Evolutionary conservation across 2,888 invertebrate species (phyloP).

Genomic region (Drosophila ezoana): DNA sequence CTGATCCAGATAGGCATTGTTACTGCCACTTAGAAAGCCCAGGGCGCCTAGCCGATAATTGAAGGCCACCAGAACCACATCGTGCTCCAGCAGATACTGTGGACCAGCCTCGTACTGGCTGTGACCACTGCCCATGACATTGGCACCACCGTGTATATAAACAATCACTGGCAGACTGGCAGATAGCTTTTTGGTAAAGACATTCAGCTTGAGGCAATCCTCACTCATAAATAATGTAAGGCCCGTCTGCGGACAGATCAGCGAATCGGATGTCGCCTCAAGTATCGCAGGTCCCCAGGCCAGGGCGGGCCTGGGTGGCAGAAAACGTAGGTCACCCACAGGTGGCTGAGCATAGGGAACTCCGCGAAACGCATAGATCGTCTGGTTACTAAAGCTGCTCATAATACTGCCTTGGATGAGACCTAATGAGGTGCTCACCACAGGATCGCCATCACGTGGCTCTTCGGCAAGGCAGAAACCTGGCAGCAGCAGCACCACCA

Average conservation of each 20-base stretch:
- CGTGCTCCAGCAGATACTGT: conserved; percentile 76
- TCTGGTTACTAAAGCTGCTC: conserved; percentile 82
- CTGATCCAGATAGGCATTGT: conserved; percentile 89
- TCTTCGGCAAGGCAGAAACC: neutral
- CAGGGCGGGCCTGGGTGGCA: conserved; percentile 73
- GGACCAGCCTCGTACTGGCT: conserved; percentile 77
- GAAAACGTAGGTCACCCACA: conserved; percentile 83
- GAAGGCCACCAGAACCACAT: conserved; percentile 81
- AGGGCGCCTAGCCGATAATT: conserved; percentile 82
- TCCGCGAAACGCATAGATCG: conserved; percentile 85
- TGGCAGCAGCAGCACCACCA: conserved; percentile 17
- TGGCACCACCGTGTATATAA: conserved; percentile 81
- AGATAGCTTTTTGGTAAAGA: conserved; percentile 85
- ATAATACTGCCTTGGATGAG: conserved; percentile 84
- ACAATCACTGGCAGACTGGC: conserved; percentile 70
- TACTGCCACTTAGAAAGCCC: conserved; percentile 88
- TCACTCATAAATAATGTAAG: conserved; percentile 85
- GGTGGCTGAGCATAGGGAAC: conserved; percentile 84
- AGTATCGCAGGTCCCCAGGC: conserved; percentile 80
- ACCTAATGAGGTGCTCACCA: conserved; percentile 80
- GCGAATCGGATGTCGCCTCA: conserved; percentile 84
- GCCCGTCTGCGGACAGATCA: conserved; percentile 80
- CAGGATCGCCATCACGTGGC: conserved; percentile 13
- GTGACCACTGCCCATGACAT: conserved; percentile 75
- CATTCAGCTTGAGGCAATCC: conserved; percentile 88